Evolutionary conservation across 2,888 invertebrate genomes (phyloP), one percentile per base, ranked within the genome.

Genomic region (Eumerus sabulonum): DNA sequence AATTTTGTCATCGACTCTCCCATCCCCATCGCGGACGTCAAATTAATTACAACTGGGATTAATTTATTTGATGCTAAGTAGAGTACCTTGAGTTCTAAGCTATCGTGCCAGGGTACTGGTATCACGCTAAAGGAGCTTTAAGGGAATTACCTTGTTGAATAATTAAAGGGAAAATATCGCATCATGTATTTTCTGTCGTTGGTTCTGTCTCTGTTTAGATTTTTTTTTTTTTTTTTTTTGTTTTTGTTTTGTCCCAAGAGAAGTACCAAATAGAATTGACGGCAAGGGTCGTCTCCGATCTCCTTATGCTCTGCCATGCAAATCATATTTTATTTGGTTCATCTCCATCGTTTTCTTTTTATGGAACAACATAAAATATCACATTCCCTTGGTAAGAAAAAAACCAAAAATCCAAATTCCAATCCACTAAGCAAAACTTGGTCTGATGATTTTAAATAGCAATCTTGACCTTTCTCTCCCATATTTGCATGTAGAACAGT

Each of bases 61-160:
- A 57, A 66, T 67, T 72, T 77, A 77, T 77, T 67, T 42, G 47
- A 77, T 62, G 72, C 67, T 42, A 53, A 57, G 56, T 62, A 17
- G 51, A 56, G 56, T 42, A 66, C 56, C n/a, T n/a, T 71, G 44
- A 60, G 54, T 66, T 71, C 59, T 13, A 16, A 47, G 54, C 56
- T 19, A 62, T 9, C 60, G 35, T 35, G 48, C 44, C 38, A 57
- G 44, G 3, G 27, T n/a, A n/a, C n/a, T n/a, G n/a, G n/a, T n/a
- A n/a, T n/a, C n/a, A n/a, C n/a, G n/a, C n/a, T n/a, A n/a, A 27
- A 27, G 16, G 5, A 27, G 14, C 7, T 27, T 17, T 14, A 44
- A 45, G 16, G 13, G n/a, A 68, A 45, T 38, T 53, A 16, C 36
- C 38, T 53, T 53, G 44, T 68, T 68, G 42, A 51, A 60, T 59